Base-by-base conservation (phyloP, 2,797 vertebrate species). In the Ambastaia sidthimunki region DNA sequence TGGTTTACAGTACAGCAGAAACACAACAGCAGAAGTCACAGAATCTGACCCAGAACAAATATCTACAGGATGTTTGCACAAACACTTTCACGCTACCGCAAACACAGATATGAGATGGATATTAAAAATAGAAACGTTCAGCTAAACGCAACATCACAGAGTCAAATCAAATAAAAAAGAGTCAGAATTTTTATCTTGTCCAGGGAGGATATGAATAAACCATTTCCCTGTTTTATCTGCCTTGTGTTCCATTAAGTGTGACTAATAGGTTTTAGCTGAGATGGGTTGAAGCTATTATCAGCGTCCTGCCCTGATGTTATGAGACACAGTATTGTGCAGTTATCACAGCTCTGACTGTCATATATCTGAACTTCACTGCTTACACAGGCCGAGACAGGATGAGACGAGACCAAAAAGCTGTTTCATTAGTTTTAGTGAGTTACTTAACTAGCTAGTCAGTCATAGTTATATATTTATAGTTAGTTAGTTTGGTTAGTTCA, bases 261-360 rank as follows among this genome's bases (percentile, higher is more conserved):
- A 67, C 80, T 84, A 82, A 82, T 84, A 54, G 72, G 76, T 67
- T 79, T 68, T 67, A 60, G 66, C 31, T 71, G 74, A 76, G 60
- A 76, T 6, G 18, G 31, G 77, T 79, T 79, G 60, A 72, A 78
- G 19, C 67, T 44, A 71, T 78, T 71, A 62, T 10, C 55, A 37
- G 55, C 34, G 55, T 62, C 41, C 55, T 78, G 19, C 55, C 55
- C 21, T 71, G 41, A 71, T 71, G 55, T 52, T 78, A 71, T 63
- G 44, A 63, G 55, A 62, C 76, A 62, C 67, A 62, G 62, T 63
- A 52, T 37, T 71, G 44, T 78, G 50, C 48, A 48, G 54, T 78
- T 70, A 60, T 71, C 41, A 55, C 34, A 79, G 60, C 76, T 65
- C 7, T 13, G 47, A 44, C 18, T 23, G 57, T 66, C 65, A 72